Evolutionary conservation across 2,888 invertebrate species (phyloP), one percentile per base, ranked within the genome.

Genomic region (Sinopyrophorus schimmeli): DNA sequence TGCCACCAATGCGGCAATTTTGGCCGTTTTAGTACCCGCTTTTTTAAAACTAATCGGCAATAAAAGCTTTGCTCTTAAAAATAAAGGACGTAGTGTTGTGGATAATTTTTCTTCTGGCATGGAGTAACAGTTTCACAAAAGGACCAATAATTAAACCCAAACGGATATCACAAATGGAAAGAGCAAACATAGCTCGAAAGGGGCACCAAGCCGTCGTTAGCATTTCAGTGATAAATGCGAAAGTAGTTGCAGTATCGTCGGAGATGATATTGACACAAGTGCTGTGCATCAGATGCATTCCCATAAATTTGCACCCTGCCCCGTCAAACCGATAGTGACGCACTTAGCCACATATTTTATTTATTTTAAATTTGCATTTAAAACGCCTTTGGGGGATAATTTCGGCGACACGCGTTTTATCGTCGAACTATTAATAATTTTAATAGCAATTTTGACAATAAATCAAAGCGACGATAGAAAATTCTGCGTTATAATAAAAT

Each of bases 221-320:
- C 16, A 20, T 42, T 40, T 47, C 48, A 38, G 23, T 49, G 42
- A 42, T 42, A 43, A 49, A 49, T 49, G 37, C 15, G 48, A 49
- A 42, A 43, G 42, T 43, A 43, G 37, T 32, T 43, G 42, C 37
- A 43, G 42, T 38, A 42, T 38, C 39, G 34, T 21, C 16, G n/a
- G 35, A 49, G 27, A 18, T 30, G 27, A 42, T 49, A 49, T 49
- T 49, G 37, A 49, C 38, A 49, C 48, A 49, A 49, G 32, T 49
- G 48, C 32, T 18, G 11, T 37, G 20, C 23, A 46, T 28, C 34
- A 34, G 16, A 14, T 21, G 28, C 5, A 44, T 23, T 37, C 30
- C 15, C 14, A 10, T 39, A 26, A 12, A 14, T 11, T 27, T 27
- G n/a, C 28, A 12, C 14, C 27, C 12, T 21, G 9, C 5, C 9